These are phyloP conservation scores for Mimumesa dahlbomi DNA, from an alignment of 2,888 invertebrate species.

Conservation along the genomic window DNA sequence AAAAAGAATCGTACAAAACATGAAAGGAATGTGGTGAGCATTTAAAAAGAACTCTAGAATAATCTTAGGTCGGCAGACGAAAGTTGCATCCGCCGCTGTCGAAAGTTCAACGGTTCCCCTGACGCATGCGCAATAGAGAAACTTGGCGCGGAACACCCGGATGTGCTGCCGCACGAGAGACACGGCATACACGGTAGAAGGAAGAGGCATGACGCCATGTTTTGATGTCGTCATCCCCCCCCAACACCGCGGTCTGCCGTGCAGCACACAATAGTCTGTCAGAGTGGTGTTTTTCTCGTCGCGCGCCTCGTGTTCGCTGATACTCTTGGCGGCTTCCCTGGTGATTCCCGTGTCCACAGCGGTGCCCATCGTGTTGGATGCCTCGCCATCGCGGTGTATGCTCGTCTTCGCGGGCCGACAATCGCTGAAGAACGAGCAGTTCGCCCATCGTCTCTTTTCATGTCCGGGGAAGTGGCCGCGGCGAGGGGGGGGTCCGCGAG, in stretches of 20 bases:
- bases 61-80: constrained; percentile 17
- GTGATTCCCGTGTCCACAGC: constrained; percentile 22
- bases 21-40: no score
- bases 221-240: constrained; percentile 78
- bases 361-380: constrained; percentile 33
- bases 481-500: constrained; percentile 73
- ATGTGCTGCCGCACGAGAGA: constrained; percentile 57
- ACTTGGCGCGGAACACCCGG: constrained; percentile 57
- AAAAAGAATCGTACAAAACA: no score
- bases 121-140: constrained; percentile 61
- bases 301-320: constrained; percentile 37
- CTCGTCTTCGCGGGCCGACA: constrained; percentile 41
- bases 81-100: constrained; percentile 46
- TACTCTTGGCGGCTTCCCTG: constrained; percentile 49
- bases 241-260: constrained; percentile 57
- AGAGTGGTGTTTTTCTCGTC: constrained; percentile 55
- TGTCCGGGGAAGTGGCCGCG: constrained; percentile 69
- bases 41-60: not conserved
- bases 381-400: constrained; percentile 30
- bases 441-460: constrained; percentile 63
- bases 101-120: constrained; percentile 68
- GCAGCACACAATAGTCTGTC: constrained; percentile 57
- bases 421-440: constrained; percentile 54
- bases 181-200: constrained; percentile 57
- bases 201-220: constrained; percentile 77